A percentile compares a stretch with the other conserved stretches of the same genome.
Evolutionary conservation across 2,888 invertebrate genomes (phyloP).

Genomic region (Ommatoiulus sabulosus): DNA sequence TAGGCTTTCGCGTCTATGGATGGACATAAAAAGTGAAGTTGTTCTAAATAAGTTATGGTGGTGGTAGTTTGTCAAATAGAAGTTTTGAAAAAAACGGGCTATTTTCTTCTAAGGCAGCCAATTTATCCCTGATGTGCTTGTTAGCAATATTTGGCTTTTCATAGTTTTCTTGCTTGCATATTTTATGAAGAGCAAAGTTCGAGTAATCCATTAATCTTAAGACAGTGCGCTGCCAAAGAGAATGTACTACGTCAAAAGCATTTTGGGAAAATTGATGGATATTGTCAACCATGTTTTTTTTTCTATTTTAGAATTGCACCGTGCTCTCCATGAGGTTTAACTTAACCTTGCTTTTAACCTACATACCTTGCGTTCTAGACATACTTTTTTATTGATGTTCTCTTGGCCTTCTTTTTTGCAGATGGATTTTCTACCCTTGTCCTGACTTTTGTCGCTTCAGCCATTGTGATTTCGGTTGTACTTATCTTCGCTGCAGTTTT

Average conservation of each 20-base stretch:
- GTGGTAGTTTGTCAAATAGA: not conserved
- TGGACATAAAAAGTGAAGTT: not conserved
- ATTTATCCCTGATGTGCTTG: not conserved
- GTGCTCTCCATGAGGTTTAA: not conserved
- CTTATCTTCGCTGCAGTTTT: constrained; percentile 42
- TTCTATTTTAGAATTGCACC: not conserved
- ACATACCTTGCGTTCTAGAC: not conserved
- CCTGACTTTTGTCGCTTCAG: constrained; percentile 26
- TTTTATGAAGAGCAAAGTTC: too few species aligned
- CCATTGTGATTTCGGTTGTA: constrained; percentile 12
- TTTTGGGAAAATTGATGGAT: not conserved
- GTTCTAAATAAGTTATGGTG: not conserved
- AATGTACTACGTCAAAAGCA: not conserved
- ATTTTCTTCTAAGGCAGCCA: not conserved
- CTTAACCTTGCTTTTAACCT: constrained; percentile 11
- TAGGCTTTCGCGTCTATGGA: not conserved
- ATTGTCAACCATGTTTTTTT: not conserved
- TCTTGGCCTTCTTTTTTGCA: constrained; percentile 45
- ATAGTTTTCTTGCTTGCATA: not conserved
- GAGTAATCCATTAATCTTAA: not conserved
- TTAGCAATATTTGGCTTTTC: not conserved
- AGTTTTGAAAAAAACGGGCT: not conserved
- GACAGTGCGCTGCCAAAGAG: not conserved
- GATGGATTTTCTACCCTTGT: constrained; percentile 52
- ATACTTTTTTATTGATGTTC: constrained; percentile 35